Base-by-base conservation (phyloP, 2,888 invertebrate species). In the Tribolium freemani region DNA sequence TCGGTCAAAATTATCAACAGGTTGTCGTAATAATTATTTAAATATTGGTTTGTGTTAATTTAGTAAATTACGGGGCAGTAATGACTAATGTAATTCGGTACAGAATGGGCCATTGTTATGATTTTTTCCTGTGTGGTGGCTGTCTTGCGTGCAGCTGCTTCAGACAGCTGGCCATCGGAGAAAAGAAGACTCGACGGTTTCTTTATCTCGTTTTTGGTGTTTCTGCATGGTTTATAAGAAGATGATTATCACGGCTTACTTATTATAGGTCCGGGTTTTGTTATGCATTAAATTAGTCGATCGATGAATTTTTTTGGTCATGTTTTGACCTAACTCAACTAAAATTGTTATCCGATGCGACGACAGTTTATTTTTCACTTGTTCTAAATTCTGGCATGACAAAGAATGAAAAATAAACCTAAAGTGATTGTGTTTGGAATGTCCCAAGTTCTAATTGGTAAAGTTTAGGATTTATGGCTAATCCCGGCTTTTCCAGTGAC, bases 101-200 rank as follows among this genome's bases (percentile, higher is more conserved):
- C n/a, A 57, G 58, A 71, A 71, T 46, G 57, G 51, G 51, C 57
- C 53, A 71, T 71, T 71, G 71, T 71, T 46, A 57, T 71, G 64
- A 66, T 71, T 71, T 71, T 71, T 66, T 71, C 44, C 26, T 13
- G 64, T 54, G 56, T 16, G 46, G 21, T 63, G 63, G 53, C 46
- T 63, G 63, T 63, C 63, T 56, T 69, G 69, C 64, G 50, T 64
- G 73, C 73, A 73, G 73, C 73, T 73, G 77, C 75, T 64, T 68
- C 68, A 74, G 75, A 75, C 79, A 80, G 79, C 78, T 80, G 80
- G 79, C 70, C 50, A 67, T 69, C 77, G 77, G 68, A 77, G 75
- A 75, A 78, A 75, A 72, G 75, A 63, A 72, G 74, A 71, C 67
- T 72, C 73, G 72, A 74, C 75, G 75, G 75, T 66, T 72, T 72